phyloP scores from a whole-genome alignment of 1,140 invertebrate species.

The Ceratina calcarata region DNA sequence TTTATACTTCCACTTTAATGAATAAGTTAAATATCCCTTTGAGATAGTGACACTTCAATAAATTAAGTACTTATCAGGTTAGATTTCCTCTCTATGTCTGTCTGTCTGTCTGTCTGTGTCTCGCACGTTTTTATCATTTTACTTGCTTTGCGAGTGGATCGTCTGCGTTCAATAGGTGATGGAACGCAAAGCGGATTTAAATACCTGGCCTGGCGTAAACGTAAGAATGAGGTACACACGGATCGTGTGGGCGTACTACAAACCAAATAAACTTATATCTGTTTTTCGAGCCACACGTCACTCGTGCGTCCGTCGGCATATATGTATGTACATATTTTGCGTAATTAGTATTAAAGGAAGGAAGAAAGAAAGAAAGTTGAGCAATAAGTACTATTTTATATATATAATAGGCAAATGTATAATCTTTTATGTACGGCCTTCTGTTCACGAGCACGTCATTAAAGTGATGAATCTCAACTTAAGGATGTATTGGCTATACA shows the following conservation, averaged over 20 bases:
- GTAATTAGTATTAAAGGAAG: slow-evolving; percentile 47
- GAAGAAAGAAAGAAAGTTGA: slow-evolving; percentile 53
- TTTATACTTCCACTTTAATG: slow-evolving; percentile 71
- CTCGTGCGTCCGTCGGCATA: slow-evolving; percentile 22
- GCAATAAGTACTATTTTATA: slow-evolving; percentile 65
- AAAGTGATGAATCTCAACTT: slow-evolving; percentile 42
- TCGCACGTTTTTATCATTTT: slow-evolving; percentile 40
- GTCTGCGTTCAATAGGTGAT: slow-evolving; percentile 28
- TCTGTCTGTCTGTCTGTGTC: neutral
- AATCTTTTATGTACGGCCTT: slow-evolving; percentile 61
- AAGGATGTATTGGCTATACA: too few species aligned
- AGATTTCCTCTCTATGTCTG: too few species aligned
- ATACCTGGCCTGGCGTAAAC: slow-evolving; percentile 27
- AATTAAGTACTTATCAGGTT: slow-evolving; percentile 69
- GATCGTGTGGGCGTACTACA: too few species aligned
- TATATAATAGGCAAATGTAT: slow-evolving; percentile 59
- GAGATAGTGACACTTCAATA: slow-evolving; percentile 66
- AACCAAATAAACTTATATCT: slow-evolving; percentile 56
- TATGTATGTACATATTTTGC: slow-evolving; percentile 55
- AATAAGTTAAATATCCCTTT: slow-evolving; percentile 65
- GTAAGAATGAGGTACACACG: slow-evolving; percentile 15
- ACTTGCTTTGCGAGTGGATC: slow-evolving; percentile 29
- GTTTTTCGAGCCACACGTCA: slow-evolving; percentile 46
- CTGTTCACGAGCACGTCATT: slow-evolving; percentile 50
- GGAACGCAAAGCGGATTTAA: slow-evolving; percentile 15